Base-by-base conservation (phyloP, 2,797 vertebrate species). In the Gallinago solitaria region DNA sequence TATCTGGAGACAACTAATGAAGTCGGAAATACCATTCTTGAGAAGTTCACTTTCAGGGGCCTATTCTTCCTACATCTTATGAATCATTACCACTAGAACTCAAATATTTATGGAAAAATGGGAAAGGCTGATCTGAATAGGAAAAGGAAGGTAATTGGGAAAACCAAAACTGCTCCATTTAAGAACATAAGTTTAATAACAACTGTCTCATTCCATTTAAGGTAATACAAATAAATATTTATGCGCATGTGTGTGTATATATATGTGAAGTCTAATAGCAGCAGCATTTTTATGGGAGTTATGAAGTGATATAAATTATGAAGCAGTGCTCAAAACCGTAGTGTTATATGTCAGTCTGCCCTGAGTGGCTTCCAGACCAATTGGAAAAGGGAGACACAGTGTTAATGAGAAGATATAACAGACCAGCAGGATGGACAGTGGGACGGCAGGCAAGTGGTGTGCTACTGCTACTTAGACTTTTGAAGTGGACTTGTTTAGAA, bases 331-430 rank as follows among this genome's bases (percentile, higher is more conserved):
- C 9, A 57, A 59, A 63, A 67, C 0, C 2, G 27, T 82, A 20
- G 4, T 69, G 17, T 39, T 68, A 10, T 1, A 0, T 65, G 43
- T 43, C 43, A 43, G 43, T 43, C 43, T 43, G 16, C 20, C 37
- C 12, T 0, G 0, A 12, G 30, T 41, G 30, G n/a, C 18, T 90
- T 80, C 25, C 9, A 16, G 50, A 27, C 8, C 32, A 21, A 0
- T 9, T 60, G 48, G 15, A 83, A 35, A 11, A 50, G 57, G 37
- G 20, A 71, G 65, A 21, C 7, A 15, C 1, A 19, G 25, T 2
- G 2, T n/a, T 35, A 50, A 43, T 43, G 43, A 69, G 32, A 28
- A 37, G 11, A 25, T 71, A 4, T 21, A 53, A 41, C 5, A n/a
- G n/a, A 16, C 33, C 4, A 37, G 30, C 16, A 25, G 28, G 24